Evolutionary conservation across 2,113 vertebrate species (phyloP).

Genomic region (Pseudorectes ferrugineus): DNA sequence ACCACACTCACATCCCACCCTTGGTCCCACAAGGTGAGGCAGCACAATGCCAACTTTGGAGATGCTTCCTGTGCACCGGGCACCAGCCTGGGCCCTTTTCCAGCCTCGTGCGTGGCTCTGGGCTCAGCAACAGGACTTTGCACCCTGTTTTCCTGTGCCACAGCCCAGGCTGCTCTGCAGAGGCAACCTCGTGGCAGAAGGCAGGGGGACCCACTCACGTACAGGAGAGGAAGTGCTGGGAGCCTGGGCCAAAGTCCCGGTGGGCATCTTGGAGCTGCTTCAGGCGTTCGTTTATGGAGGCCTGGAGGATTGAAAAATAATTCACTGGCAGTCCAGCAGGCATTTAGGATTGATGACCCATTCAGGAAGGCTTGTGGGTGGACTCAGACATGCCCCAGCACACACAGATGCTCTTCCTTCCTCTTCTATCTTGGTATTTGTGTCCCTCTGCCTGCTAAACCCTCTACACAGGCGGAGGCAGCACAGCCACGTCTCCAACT

Average conservation of each 20-base stretch:
- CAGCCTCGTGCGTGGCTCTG: rapidly evolving
- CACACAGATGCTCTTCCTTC: neutral
- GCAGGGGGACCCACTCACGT: constrained; percentile 50
- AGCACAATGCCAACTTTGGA: neutral
- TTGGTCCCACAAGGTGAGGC: neutral
- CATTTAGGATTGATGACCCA: neutral
- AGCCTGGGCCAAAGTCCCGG: constrained; percentile 95
- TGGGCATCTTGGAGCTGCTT: constrained; percentile 98
- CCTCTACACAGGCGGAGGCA: neutral
- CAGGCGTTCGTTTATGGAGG: constrained; percentile 88
- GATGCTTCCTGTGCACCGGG: neutral
- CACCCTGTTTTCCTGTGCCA: neutral
- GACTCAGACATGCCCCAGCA: neutral
- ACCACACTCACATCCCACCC: neutral
- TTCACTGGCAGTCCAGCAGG: neutral
- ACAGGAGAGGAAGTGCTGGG: constrained; percentile 98
- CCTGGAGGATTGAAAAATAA: constrained; percentile 65
- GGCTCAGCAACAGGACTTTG: neutral
- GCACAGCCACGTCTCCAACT: neutral
- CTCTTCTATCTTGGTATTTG: neutral
- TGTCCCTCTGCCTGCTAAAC: neutral
- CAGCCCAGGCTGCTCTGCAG: neutral
- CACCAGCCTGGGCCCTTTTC: neutral
- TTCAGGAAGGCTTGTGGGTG: neutral
- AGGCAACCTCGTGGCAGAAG: neutral